A percentile compares a stretch with the other conserved stretches of the same genome.
These are phyloP conservation scores for Linepithema humile DNA, from an alignment of 1,140 invertebrate species.

Conservation along the genomic window DNA sequence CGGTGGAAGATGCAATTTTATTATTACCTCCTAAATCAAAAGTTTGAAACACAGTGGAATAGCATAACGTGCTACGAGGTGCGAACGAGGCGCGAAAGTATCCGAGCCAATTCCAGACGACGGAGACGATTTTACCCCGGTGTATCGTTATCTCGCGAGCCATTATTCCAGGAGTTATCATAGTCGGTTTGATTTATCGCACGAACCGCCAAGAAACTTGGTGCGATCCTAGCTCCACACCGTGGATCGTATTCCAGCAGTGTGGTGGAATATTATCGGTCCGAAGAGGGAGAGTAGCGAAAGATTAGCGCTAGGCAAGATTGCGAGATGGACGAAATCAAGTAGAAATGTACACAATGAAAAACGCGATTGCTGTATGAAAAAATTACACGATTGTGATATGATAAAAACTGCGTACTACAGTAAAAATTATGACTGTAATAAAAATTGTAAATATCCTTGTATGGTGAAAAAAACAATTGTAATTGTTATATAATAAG, in stretches of 20 bases:
- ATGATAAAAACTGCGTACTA: neutral
- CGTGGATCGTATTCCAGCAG: constrained; percentile 49
- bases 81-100: constrained; percentile 66
- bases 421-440: neutral
- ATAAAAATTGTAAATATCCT: neutral
- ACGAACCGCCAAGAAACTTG: constrained; percentile 49
- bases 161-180: constrained; percentile 77
- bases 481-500: neutral
- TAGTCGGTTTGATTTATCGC: constrained; percentile 76
- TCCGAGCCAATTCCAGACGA: constrained; percentile 69
- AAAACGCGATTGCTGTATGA: constrained; percentile 14
- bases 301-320: constrained; percentile 42
- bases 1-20: neutral
- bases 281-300: constrained; percentile 6
- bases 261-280: constrained; percentile 38
- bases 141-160: constrained; percentile 76
- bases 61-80: constrained; percentile 16
- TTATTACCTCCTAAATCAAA: constrained; percentile 37
- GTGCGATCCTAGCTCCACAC: constrained; percentile 28
- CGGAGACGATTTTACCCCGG: constrained; percentile 60
- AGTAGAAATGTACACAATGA: constrained; percentile 35
- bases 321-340: constrained; percentile 62
- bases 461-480: too few relatives aligned
- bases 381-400: neutral
- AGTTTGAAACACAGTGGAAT: neutral